Conservation (phyloP, 2,888 invertebrate genomes). For the Bugula neritina region DNA sequence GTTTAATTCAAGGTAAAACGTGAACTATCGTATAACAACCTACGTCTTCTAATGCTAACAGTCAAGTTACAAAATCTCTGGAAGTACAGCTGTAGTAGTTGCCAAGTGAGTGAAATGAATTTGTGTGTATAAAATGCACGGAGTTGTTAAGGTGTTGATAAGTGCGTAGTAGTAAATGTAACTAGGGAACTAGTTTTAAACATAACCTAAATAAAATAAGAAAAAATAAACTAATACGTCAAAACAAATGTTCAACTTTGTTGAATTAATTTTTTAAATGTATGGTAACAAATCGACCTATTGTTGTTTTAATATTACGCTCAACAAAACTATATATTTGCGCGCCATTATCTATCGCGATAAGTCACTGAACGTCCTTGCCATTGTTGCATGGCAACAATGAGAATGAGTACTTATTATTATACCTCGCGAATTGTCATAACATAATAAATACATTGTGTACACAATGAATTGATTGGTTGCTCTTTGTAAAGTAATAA, state of each 20-base stretch:
- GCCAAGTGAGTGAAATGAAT: constrained; percentile 23
- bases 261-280: neutral
- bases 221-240: neutral
- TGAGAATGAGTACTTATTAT: neutral
- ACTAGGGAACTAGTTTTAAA: constrained; percentile 13
- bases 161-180: constrained; percentile 8
- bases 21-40: neutral
- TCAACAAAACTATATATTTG: too few species aligned
- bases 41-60: constrained; percentile 3
- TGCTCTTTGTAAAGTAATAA: too few species aligned
- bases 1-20: neutral
- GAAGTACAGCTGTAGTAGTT: constrained; percentile 5
- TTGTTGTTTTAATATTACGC: too few species aligned
- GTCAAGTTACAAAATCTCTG: neutral
- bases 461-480: neutral
- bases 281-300: neutral
- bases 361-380: neutral
- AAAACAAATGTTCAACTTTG: neutral
- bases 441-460: neutral
- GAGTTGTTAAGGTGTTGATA: neutral
- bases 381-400: constrained; percentile 21
- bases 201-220: neutral
- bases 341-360: neutral
- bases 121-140: neutral
- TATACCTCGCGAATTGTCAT: neutral